Base-by-base conservation (phyloP, 2,113 vertebrate species). In the Poicephalus gulielmi region DNA sequence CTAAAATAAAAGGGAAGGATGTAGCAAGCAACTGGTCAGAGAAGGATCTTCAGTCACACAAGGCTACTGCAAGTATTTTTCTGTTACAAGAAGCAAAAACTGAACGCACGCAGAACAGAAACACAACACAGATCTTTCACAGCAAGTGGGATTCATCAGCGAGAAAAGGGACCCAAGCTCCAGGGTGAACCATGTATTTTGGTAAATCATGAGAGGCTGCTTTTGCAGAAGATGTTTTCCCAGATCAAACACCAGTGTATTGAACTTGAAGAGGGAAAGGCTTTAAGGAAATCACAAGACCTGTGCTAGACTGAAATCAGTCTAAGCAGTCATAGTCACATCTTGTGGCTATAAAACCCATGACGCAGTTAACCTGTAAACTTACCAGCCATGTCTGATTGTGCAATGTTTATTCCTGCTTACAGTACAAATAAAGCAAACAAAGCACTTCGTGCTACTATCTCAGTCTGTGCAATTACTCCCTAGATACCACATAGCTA, bases 1-100 rank as follows among this genome's bases (percentile, higher is more conserved):
- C 22, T 17, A 23, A 69, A 86, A 92, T 33, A 93, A 96, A 94
- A 60, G 22, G 83, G 92, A 97, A 93, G 80, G 52, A 85, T 84
- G 67, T 60, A 82, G 52, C 13, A 90, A 47, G 39, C 39, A 94
- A 95, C 70, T 57, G n/a, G 50, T 86, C 46, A 81, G 68, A 88
- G 41, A 64, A 66, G 41, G 59, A 62, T 73, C 59, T 74, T 63
- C 71, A 62, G 63, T 35, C 53, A 77, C 75, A 86, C 27, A 49
- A 62, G 67, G 57, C 57, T 79, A 77, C 79, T 94, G 79, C 75
- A 90, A 83, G 83, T 22, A 76, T 16, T 44, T 39, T 30, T 14
- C 49, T 70, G 19, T 46, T 75, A 57, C 86, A 80, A 86, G 31
- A 88, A 4, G 3, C 41, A 67, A 74, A 80, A 78, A 5, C 27